Evolutionary conservation across 30 jellyfish, hydroid and myxozoan species (phyloP).

Genomic region (Aurelia aurita complex sp. Pacific): DNA sequence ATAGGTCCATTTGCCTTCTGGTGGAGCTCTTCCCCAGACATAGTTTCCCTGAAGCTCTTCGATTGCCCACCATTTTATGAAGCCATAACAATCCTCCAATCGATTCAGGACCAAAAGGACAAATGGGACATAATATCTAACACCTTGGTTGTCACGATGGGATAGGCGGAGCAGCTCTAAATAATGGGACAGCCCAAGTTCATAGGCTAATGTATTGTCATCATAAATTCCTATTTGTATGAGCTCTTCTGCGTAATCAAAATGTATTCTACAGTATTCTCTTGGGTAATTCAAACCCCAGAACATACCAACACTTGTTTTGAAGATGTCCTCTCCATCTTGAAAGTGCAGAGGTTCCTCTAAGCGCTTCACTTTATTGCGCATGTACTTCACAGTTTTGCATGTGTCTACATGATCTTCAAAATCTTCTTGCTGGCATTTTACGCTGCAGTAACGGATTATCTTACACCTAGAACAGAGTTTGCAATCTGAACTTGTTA

Average conservation of each 20-base stretch:
- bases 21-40: background rate
- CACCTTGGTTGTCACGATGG: conserved; percentile 37
- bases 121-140: conserved; percentile 12
- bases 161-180: conserved; percentile 20
- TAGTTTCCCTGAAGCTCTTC: background rate
- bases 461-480: conserved; percentile 7
- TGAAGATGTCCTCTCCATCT: background rate
- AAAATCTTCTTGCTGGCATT: conserved; percentile 19
- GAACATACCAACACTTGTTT: conserved; percentile 9
- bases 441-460: conserved; percentile 11
- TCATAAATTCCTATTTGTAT: background rate
- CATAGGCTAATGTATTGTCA: conserved; percentile 5
- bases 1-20: background rate
- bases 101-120: conserved; percentile 2
- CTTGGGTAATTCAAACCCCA: conserved; percentile 31
- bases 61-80: conserved; percentile 42
- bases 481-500: background rate
- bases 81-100: conserved; percentile 19
- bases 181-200: conserved; percentile 2
- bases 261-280: conserved; percentile 18
- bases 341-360: background rate
- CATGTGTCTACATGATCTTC: background rate
- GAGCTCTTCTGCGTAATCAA: background rate
- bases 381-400: background rate
- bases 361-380: background rate